phyloP scores from a whole-genome alignment of 2,888 invertebrate genomes.

The Caradrina kadenii region DNA sequence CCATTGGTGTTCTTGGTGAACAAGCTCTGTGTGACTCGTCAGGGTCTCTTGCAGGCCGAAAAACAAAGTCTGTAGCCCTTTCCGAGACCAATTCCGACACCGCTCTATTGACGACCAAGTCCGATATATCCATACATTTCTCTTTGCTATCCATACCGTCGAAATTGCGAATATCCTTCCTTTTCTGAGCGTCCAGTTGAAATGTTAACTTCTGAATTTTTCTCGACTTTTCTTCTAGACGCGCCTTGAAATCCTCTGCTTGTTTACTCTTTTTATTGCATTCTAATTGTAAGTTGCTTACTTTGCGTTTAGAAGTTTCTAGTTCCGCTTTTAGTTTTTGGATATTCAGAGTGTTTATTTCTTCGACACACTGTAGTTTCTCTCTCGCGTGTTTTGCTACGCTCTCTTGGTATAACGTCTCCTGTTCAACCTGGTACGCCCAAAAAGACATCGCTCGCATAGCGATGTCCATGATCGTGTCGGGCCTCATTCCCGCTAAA shows the following conservation, averaged over 20 bases:
- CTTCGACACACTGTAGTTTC: conserved; percentile 85
- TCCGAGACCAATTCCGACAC: conserved; percentile 80
- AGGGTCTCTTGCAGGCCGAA: conserved; percentile 80
- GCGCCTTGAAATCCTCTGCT: conserved; percentile 83
- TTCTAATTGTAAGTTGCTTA: conserved; percentile 82
- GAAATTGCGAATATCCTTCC: conserved; percentile 80
- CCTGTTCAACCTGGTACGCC: conserved; percentile 89
- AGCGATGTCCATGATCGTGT: conserved; percentile 89
- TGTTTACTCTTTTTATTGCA: conserved; percentile 85
- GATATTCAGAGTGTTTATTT: conserved; percentile 83
- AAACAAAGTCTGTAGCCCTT: conserved; percentile 82
- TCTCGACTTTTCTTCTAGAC: conserved; percentile 84
- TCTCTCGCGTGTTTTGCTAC: conserved; percentile 86
- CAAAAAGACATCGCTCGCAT: conserved; percentile 90
- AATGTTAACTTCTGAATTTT: conserved; percentile 87
- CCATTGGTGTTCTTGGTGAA: conserved; percentile 85
- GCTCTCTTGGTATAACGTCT: conserved; percentile 87
- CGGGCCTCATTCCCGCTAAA: conserved; percentile 88
- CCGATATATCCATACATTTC: conserved; percentile 84
- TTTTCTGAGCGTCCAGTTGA: conserved; percentile 83
- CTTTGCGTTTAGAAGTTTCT: conserved; percentile 86
- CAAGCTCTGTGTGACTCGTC: conserved; percentile 76
- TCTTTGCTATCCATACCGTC: conserved; percentile 77
- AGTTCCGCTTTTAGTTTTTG: conserved; percentile 87
- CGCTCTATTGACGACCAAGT: conserved; percentile 81